Evolutionary conservation across 2,113 vertebrate genomes (phyloP).

Genomic region (Phasianus colchicus): DNA sequence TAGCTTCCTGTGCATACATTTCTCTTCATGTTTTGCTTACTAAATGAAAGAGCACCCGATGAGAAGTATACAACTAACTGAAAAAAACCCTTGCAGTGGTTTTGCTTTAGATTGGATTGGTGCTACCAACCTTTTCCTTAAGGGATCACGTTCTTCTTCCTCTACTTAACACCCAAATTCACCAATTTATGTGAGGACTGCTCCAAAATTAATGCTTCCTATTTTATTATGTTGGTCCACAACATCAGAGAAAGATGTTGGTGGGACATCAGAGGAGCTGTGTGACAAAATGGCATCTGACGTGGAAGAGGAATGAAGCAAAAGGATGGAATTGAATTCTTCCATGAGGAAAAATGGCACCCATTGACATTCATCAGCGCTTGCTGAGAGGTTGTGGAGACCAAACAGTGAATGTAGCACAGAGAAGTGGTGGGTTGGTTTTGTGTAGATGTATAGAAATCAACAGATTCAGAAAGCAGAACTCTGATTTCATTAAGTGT

Average conservation of each 20-base stretch:
- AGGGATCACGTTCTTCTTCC: neutral
- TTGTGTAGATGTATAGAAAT: neutral
- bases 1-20: neutral
- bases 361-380: no score
- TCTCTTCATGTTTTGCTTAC: neutral
- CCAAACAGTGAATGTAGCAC: no score
- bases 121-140: neutral
- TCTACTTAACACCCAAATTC: neutral
- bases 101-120: neutral
- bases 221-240: no score
- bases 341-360: no score
- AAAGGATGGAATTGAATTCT: no score
- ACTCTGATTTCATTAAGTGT: neutral
- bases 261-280: no score
- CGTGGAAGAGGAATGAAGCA: no score
- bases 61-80: neutral
- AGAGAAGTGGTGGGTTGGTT: neutral
- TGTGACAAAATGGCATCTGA: no score
- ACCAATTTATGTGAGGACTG: neutral
- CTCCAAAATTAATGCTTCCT: no score
- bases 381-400: no score
- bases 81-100: neutral
- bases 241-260: no score
- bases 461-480: neutral
- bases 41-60: neutral